Evolutionary conservation across 2,888 invertebrate genomes (phyloP).

Genomic region (Pollenia labialis): DNA sequence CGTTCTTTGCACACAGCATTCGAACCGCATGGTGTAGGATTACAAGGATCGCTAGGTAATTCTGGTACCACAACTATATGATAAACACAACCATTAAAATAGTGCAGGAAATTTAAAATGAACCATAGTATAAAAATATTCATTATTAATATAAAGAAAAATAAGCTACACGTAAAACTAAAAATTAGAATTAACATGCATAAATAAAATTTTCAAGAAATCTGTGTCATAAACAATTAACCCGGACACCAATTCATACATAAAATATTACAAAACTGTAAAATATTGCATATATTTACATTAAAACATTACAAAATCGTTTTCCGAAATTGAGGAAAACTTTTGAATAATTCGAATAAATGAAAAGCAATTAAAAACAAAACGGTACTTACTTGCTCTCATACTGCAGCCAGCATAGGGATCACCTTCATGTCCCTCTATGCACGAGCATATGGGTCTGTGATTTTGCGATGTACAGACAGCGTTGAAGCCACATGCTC

Average conservation of each 20-base stretch:
- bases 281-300: slow-evolving; percentile 42
- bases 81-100: slow-evolving; percentile 57
- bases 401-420: slow-evolving; percentile 90
- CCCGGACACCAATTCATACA: slow-evolving; percentile 44
- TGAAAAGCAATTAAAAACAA: not conserved
- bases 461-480: slow-evolving; percentile 89
- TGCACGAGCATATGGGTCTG: slow-evolving; percentile 89
- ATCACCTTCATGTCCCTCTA: slow-evolving; percentile 89
- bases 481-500: slow-evolving; percentile 90
- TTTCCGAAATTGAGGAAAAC: slow-evolving; percentile 1
- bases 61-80: slow-evolving; percentile 85
- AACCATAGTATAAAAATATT: slow-evolving; percentile 27
- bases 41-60: slow-evolving; percentile 88
- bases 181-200: slow-evolving; percentile 48
- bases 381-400: slow-evolving; percentile 85
- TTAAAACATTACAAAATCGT: slow-evolving; percentile 31
- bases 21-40: slow-evolving; percentile 93
- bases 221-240: slow-evolving; percentile 62
- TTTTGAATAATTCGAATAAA: not conserved
- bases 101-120: slow-evolving; percentile 56
- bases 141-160: slow-evolving; percentile 20
- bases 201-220: slow-evolving; percentile 10
- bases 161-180: slow-evolving; percentile 59
- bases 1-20: slow-evolving; percentile 93
- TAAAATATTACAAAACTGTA: slow-evolving; percentile 44